A percentile compares a stretch with the other conserved stretches of the same genome.
Conservation (phyloP, 2,888 invertebrate genomes). For the Elysia crispata region DNA sequence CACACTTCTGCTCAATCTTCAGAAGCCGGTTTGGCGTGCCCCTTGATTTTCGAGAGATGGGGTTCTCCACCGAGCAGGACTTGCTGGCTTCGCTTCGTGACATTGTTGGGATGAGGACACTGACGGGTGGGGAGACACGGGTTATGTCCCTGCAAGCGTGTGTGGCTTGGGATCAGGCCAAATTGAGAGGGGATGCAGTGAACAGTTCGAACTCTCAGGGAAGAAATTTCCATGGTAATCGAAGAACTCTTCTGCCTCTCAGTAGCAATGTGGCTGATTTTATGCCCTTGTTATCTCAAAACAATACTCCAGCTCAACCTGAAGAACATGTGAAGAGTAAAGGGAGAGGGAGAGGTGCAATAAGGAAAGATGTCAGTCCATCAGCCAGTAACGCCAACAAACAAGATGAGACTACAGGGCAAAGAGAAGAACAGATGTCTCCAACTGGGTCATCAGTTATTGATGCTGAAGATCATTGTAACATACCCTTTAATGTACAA, state of each 20-base stretch:
- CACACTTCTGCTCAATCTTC: conserved; percentile 49
- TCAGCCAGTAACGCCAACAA: no score
- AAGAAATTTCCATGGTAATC: no score
- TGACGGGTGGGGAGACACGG: conserved; percentile 56
- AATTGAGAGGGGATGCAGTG: no score
- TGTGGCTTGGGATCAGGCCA: no score
- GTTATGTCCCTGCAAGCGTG: conserved; percentile 45
- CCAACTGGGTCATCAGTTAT: neutral
- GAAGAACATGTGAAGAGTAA: no score
- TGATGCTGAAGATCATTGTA: neutral
- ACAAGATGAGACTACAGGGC: no score
- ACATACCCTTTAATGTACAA: conserved; percentile 32
- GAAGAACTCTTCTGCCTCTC: no score
- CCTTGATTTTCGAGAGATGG: conserved; percentile 53
- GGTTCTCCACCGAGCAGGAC: conserved; percentile 53
- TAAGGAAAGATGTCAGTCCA: no score
- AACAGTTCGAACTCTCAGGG: no score
- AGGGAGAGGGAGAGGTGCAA: no score
- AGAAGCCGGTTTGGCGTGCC: conserved; percentile 18
- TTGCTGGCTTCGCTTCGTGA: conserved; percentile 54
- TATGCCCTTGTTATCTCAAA: neutral
- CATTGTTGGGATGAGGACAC: conserved; percentile 42
- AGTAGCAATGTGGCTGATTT: no score
- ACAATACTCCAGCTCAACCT: neutral
- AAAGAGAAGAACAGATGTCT: no score